Evolutionary conservation across 2,113 vertebrate species (phyloP), one percentile per base, ranked within the genome.

Genomic region (Seriola aureovittata): DNA sequence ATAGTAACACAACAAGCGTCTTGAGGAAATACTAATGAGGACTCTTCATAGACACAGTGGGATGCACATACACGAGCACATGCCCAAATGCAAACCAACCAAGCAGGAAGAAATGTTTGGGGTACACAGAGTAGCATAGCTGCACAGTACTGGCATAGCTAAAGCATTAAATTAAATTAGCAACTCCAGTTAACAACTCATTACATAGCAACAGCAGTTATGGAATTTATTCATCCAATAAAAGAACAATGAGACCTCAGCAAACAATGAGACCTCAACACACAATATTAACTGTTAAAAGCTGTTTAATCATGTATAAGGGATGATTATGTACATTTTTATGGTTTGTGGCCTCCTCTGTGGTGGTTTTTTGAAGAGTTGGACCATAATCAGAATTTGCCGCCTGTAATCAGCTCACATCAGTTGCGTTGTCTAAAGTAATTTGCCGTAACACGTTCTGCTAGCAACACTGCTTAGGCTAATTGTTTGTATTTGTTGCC

Each of bases 401-500:
- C 25, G 60, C 60, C 64, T 65, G 66, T 70, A 82, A 85, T 88
- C 88, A 77, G 78, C 54, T 65, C 67, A 52, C 67, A 70, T 92
- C 89, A 71, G 50, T 38, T 19, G 32, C 5, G 59, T 74, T 84
- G 85, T 86, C 90, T 55, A 34, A 82, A 88, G 64, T 75, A 42
- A 90, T 92, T 86, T 80, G 77, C 66, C 23, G 12, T 38, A 76
- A 71, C 80, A 52, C 54, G 76, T 81, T 81, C 64, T n/a, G 69
- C 73, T 71, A 65, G 78, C 77, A 55, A 58, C 38, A 1, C 58
- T 1, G 54, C 85, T 71, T 55, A 38, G 76, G 84, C 59, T 84
- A 84, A 86, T 90, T 88, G 85, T 82, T 89, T 78, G 68, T 78
- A 76, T 83, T 88, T 63, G 90, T 80, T 65, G 85, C 72, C 83